Percentiles rank a stretch among this genome's conserved stretches.
Conservation (phyloP, 2,113 vertebrate genomes). For the Platycercus adscitus region DNA sequence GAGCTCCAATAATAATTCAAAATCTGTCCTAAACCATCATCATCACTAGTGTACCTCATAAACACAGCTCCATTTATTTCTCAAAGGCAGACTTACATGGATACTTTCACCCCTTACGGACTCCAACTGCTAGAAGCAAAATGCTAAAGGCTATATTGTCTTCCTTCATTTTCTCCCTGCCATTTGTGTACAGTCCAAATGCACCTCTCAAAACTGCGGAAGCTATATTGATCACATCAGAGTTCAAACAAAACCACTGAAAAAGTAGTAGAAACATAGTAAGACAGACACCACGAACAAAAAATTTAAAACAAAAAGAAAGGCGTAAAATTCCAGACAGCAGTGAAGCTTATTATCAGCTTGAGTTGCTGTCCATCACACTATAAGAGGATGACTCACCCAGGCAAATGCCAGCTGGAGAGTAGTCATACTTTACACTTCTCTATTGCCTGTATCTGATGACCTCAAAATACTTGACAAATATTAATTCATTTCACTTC, state of each 20-base stretch:
- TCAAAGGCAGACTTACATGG: not conserved
- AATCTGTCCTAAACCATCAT: not conserved
- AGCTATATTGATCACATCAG: not conserved
- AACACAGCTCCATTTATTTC: not conserved
- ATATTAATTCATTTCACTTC: not conserved
- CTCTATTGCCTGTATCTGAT: not conserved
- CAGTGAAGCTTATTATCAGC: not conserved
- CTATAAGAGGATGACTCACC: not conserved
- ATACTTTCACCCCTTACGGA: not conserved
- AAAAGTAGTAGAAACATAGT: not conserved
- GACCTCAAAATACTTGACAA: not conserved
- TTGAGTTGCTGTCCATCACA: not conserved
- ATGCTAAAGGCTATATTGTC: not conserved
- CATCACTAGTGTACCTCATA: not conserved
- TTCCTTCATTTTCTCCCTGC: not conserved
- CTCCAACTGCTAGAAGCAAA: not conserved
- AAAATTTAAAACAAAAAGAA: not conserved
- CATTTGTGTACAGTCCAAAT: not conserved
- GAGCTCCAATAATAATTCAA: not conserved
- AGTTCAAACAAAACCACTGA: not conserved
- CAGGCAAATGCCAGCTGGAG: not conserved
- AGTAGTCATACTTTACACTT: not conserved
- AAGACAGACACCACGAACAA: not conserved
- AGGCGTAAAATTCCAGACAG: fast-evolving
- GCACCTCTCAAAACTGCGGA: not conserved